These are phyloP conservation scores for Himalopsyche tibetana DNA, from an alignment of 2,888 invertebrate genomes.

Conservation along the genomic window DNA sequence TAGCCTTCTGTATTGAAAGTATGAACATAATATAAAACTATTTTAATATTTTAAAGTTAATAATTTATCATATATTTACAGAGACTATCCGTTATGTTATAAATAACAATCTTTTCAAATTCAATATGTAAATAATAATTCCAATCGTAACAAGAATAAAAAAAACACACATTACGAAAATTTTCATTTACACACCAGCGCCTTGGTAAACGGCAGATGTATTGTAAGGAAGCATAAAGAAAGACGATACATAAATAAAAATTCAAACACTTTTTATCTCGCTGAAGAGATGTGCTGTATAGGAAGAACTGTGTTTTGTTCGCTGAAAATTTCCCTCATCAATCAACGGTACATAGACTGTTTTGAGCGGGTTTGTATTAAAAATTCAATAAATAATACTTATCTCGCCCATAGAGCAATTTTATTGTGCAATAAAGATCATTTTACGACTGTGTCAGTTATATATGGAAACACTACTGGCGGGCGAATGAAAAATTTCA, in stretches of 20 bases:
- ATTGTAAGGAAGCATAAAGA: conserved; percentile 24
- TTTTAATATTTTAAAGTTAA: no score
- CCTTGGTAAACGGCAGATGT: neutral
- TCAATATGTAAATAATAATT: conserved; percentile 27
- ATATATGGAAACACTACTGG: conserved; percentile 49
- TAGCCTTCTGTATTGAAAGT: no score
- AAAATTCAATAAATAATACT: conserved; percentile 64
- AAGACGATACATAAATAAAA: conserved; percentile 32
- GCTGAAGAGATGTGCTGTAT: neutral
- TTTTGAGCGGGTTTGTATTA: conserved; percentile 56
- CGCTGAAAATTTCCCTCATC: conserved; percentile 24
- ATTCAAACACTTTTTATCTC: conserved; percentile 37
- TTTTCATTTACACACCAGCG: conserved; percentile 7
- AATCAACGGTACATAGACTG: conserved; percentile 12
- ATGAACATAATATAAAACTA: no score
- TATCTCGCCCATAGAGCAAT: conserved; percentile 59
- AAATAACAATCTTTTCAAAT: neutral
- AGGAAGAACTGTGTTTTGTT: neutral
- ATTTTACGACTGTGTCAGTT: conserved; percentile 60
- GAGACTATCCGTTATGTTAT: neutral
- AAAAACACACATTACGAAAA: neutral
- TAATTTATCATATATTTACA: neutral
- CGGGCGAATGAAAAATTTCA: conserved; percentile 36
- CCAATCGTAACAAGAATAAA: neutral
- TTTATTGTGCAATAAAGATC: conserved; percentile 63